Base-by-base conservation (phyloP, 2,113 vertebrate genomes). In the Callaeas wilsoni region DNA sequence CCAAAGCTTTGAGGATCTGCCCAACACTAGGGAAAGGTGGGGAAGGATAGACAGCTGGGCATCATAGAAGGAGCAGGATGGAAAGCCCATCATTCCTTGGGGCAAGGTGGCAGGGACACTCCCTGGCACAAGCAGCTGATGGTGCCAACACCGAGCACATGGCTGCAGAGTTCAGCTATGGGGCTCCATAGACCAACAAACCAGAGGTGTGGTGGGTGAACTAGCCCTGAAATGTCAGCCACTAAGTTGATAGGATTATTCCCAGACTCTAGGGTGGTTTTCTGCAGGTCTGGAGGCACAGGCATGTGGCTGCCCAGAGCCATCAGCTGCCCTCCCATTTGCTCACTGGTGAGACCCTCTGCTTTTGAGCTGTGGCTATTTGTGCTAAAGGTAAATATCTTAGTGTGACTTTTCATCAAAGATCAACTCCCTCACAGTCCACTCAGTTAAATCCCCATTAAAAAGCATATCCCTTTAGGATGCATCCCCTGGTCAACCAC, bases 71-170 rank as follows among this genome's bases (percentile, higher is more conserved):
- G 32, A 86, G 35, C 14, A 77, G 42, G n/a, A 42, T 22, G 32
- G 49, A 86, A 65, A 77, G 15, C 9, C 55, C 25, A 12, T 56
- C 0, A 0, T 46, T 69, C 29, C 62, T 64, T 0, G 0, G 13
- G 29, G 12, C 0, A 2, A 83, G 49, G 75, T 46, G 42, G 35
- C 55, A 89, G 50, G 33, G 46, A 55, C 42, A 25, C 21, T 37
- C 35, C 44, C 39, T 35, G 52, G 62, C 62, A 80, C 49, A 67
- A 46, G 30, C 56, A 91, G 35, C 25, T 79, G 1, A 0, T 1
- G 12, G 49, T 37, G 53, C 85, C 87, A 83, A 37, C 7, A 25
- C 17, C 0, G 1, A 49, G 42, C 64, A 52, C 0, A 1, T 29
- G 46, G 29, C 67, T 6, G 1, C 20, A 37, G n/a, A 50, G 50